phyloP scores from a whole-genome alignment of 1,140 invertebrate species.

The Drosophila athabasca region DNA sequence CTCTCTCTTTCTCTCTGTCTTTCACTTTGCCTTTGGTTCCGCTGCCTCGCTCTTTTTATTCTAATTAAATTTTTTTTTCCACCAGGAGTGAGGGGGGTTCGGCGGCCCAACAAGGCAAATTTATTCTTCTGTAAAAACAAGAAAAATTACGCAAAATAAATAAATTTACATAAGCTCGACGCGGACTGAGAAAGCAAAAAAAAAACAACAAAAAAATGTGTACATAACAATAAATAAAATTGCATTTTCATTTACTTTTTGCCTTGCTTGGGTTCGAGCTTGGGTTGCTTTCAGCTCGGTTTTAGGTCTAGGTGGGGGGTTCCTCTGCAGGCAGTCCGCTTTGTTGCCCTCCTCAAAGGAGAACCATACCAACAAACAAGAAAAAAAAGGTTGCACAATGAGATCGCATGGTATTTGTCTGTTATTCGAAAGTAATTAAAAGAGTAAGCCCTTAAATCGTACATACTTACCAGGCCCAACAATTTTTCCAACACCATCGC shows the following conservation, averaged over 20 bases:
- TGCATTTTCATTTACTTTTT: constrained; percentile 69
- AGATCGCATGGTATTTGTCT: constrained; percentile 50
- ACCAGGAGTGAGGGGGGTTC: background rate
- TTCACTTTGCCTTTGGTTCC: constrained; percentile 31
- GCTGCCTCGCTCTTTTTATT: constrained; percentile 67
- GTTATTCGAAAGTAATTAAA: constrained; percentile 82
- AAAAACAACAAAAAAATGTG: constrained; percentile 49
- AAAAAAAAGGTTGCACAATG: constrained; percentile 37
- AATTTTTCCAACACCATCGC: background rate
- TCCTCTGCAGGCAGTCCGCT: constrained; percentile 40
- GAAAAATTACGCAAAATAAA: constrained; percentile 83
- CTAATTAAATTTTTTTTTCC: constrained; percentile 79
- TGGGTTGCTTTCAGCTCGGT: constrained; percentile 20
- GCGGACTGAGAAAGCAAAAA: constrained; percentile 30
- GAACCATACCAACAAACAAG: constrained; percentile 13
- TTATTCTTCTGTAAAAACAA: constrained; percentile 81
- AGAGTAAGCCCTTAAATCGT: constrained; percentile 47
- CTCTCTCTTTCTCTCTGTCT: constrained; percentile 8
- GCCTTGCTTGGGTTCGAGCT: constrained; percentile 27
- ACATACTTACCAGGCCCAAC: background rate
- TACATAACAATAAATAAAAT: constrained; percentile 83
- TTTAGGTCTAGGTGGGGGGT: constrained; percentile 25
- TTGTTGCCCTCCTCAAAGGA: constrained; percentile 31
- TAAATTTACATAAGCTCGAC: constrained; percentile 82
- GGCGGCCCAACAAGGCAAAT: constrained; percentile 66